Evolutionary conservation across 2,113 vertebrate genomes (phyloP).

Genomic region (Tauraco erythrolophus): DNA sequence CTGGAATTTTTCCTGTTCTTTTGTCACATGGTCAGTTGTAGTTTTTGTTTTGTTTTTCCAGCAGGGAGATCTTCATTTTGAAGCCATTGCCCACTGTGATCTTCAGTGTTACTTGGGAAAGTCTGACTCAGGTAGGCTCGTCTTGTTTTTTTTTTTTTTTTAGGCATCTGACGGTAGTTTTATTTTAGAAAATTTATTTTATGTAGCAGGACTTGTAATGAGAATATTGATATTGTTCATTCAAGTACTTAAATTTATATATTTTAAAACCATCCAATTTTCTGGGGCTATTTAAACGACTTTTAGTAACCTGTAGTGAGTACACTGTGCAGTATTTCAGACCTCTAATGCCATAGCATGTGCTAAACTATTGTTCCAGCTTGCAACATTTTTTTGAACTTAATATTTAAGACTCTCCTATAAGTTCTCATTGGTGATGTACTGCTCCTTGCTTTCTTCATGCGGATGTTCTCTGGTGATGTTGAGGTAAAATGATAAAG

Average conservation of each 20-base stretch:
- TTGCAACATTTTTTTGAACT: neutral
- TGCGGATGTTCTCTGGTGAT: fast-evolving
- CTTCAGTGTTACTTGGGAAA: slow-evolving; percentile 87
- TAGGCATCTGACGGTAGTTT: neutral
- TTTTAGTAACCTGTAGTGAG: neutral
- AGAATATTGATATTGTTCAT: neutral
- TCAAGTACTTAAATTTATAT: neutral
- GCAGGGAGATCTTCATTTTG: slow-evolving; percentile 85
- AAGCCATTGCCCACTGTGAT: slow-evolving; percentile 86
- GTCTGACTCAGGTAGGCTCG: slow-evolving; percentile 85
- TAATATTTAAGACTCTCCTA: neutral
- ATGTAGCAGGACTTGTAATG: neutral
- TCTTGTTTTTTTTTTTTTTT: neutral
- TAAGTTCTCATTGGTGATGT: neutral
- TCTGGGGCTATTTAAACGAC: neutral
- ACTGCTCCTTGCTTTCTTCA: neutral
- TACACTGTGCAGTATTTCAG: neutral
- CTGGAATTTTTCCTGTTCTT: neutral
- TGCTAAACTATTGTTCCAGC: neutral
- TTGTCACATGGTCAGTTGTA: slow-evolving; percentile 28
- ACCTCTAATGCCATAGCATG: neutral
- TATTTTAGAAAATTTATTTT: neutral
- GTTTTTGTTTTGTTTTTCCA: slow-evolving; percentile 51
- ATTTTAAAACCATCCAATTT: neutral
- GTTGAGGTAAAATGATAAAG: neutral